These are phyloP conservation scores for Hyperoplus lanceolatus DNA, from an alignment of 2,797 vertebrate species.

Conservation along the genomic window DNA sequence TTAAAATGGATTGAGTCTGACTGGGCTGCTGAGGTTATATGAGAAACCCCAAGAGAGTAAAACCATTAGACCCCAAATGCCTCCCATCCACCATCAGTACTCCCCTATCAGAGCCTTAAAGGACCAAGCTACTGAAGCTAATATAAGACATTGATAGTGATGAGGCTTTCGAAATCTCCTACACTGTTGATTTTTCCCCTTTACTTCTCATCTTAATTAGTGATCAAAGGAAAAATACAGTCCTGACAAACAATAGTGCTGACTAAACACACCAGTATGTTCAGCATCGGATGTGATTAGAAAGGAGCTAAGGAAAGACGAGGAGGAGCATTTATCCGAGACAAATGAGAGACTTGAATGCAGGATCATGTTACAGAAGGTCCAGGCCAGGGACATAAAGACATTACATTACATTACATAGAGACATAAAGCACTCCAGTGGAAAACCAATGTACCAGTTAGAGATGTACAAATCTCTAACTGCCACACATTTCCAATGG, in stretches of 20 bases:
- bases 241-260: background rate
- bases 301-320: background rate
- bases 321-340: background rate
- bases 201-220: constrained; percentile 1
- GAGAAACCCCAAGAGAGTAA: constrained; percentile 81
- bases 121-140: background rate
- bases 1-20: constrained; percentile 71
- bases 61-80: constrained; percentile 76
- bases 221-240: constrained; percentile 1
- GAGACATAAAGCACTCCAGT: background rate
- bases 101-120: constrained; percentile 3
- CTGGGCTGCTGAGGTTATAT: constrained; percentile 58
- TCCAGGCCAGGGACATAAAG: no score
- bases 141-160: constrained; percentile 48
- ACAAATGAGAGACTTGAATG: constrained; percentile 10
- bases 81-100: constrained; percentile 40
- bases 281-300: background rate
- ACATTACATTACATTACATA: background rate
- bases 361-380: background rate
- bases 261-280: background rate
- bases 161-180: constrained; percentile 1
- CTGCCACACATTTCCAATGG: no score
- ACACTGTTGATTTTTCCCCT: constrained; percentile 6
- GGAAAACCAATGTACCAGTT: background rate
- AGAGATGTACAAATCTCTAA: background rate